Conservation (phyloP, 2,113 vertebrate species). For the Podiceps cristatus region DNA sequence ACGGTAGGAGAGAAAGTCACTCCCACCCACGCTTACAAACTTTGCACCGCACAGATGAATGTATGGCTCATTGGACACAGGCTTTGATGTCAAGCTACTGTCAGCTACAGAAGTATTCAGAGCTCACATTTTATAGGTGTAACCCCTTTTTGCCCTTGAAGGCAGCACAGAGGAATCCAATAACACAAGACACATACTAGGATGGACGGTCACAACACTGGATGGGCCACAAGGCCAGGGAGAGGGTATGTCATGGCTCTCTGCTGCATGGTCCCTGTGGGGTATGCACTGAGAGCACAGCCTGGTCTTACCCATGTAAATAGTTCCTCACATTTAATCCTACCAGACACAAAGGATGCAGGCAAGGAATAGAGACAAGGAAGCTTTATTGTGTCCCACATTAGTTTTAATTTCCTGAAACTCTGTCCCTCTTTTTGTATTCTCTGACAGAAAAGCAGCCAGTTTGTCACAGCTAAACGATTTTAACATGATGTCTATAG, state of each 20-base stretch:
- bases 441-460: neutral
- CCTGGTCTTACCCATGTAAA: neutral
- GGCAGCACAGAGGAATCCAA: accelerated
- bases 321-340: neutral
- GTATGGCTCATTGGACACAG: neutral
- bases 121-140: accelerated
- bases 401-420: neutral
- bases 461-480: neutral
- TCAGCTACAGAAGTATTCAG: neutral
- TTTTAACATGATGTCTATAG: neutral
- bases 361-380: neutral
- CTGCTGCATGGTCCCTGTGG: neutral
- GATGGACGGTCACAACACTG: neutral
- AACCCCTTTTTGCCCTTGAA: neutral
- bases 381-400: neutral
- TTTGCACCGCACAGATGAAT: too few species aligned
- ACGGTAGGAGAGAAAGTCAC: neutral
- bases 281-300: neutral
- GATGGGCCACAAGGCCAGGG: accelerated
- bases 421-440: neutral
- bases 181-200: accelerated
- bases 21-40: neutral
- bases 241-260: neutral
- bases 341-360: neutral
- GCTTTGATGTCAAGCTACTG: neutral